These are phyloP conservation scores for Mormyrus hasselquistii DNA, from an alignment of 2,797 vertebrate species.

Conservation along the genomic window DNA sequence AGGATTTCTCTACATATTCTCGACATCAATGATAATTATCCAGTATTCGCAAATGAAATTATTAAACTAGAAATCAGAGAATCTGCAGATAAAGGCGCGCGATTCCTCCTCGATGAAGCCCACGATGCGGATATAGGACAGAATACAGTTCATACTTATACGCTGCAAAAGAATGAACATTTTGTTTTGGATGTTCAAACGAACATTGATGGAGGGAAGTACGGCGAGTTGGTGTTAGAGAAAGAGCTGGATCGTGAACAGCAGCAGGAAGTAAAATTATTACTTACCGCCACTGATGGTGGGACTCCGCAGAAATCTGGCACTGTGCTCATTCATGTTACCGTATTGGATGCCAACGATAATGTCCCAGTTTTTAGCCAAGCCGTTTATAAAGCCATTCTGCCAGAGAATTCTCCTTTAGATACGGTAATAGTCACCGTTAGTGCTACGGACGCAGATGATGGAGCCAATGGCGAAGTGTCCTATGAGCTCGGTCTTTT, in stretches of 20 bases:
- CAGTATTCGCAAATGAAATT: constrained; percentile 34
- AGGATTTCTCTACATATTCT: constrained; percentile 35
- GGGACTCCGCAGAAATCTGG: constrained; percentile 47
- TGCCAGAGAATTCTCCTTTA: constrained; percentile 45
- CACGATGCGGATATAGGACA: constrained; percentile 41
- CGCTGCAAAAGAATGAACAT: constrained; percentile 43
- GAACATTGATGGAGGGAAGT: constrained; percentile 38
- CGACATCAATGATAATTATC: constrained; percentile 47
- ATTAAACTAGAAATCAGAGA: constrained; percentile 37
- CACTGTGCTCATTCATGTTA: constrained; percentile 38
- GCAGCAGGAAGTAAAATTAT: constrained; percentile 36
- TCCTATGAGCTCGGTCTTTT: constrained; percentile 43
- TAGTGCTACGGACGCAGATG: constrained; percentile 52
- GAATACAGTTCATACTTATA: constrained; percentile 42
- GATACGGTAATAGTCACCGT: constrained; percentile 45
- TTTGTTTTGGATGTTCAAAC: constrained; percentile 40
- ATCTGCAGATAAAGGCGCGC: not conserved
- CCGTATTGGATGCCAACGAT: constrained; percentile 49
- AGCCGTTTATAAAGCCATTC: constrained; percentile 36
- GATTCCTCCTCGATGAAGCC: constrained; percentile 38
- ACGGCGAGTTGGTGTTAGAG: constrained; percentile 45
- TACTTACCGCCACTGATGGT: constrained; percentile 45
- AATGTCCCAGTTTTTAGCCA: constrained; percentile 42
- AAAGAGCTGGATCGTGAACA: constrained; percentile 52
- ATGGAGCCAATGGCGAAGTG: constrained; percentile 61